Evolutionary conservation across 2,797 vertebrate species (phyloP).

Genomic region (Triplophysa yarkandensis): DNA sequence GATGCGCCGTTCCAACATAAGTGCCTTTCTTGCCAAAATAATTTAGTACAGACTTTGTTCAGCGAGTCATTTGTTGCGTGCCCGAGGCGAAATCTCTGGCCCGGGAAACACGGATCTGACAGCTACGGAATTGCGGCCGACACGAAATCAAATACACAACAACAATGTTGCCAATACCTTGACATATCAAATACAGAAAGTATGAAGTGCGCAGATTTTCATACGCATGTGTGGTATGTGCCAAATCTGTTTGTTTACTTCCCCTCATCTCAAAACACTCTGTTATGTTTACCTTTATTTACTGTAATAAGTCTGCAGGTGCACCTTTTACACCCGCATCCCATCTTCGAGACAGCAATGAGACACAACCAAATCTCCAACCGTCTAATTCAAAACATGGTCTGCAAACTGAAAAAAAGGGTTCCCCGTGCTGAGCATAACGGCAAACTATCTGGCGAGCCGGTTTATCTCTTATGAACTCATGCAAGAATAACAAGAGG

Average conservation of each 20-base stretch:
- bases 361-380: not conserved
- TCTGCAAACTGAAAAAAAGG: too few relatives aligned
- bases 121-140: not conserved
- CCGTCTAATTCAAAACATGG: too few relatives aligned
- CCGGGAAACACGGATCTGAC: not conserved
- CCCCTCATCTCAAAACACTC: not conserved
- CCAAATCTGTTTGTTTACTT: not conserved
- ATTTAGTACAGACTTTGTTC: not conserved
- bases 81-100: not conserved
- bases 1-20: not conserved
- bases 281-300: not conserved
- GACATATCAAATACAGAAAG: not conserved
- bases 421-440: not conserved
- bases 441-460: too few relatives aligned
- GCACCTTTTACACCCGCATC: not conserved
- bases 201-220: not conserved
- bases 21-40: not conserved
- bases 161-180: not conserved
- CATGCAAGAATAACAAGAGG: conserved; percentile 15
- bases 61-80: not conserved
- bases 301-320: not conserved
- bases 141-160: not conserved
- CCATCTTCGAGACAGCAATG: not conserved
- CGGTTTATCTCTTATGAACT: not conserved
- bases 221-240: not conserved